A percentile compares a stretch with the other conserved stretches of the same genome.
Evolutionary conservation across 2,797 vertebrate genomes (phyloP).

Genomic region (Syngnathus acus): DNA sequence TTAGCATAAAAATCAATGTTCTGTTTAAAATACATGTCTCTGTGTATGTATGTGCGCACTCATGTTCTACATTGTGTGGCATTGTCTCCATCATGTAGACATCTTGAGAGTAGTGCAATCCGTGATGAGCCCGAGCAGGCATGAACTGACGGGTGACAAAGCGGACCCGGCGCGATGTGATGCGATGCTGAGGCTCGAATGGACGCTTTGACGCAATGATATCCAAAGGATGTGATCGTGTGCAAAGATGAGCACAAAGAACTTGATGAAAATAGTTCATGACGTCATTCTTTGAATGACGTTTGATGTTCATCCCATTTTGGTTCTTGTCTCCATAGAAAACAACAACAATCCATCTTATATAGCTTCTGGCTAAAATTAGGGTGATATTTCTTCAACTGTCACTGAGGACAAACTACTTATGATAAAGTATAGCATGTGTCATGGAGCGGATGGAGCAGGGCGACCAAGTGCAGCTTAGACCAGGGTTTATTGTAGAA

Average conservation of each 20-base stretch:
- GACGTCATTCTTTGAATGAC: constrained; percentile 27
- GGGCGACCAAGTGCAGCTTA: no score
- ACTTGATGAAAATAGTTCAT: constrained; percentile 50
- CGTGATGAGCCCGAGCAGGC: constrained; percentile 84
- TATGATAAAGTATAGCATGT: constrained; percentile 61
- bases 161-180: constrained; percentile 62
- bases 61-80: constrained; percentile 77
- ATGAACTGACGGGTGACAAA: constrained; percentile 77
- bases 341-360: neutral
- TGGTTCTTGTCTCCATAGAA: constrained; percentile 24
- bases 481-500: no score
- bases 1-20: neutral
- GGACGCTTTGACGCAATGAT: constrained; percentile 64
- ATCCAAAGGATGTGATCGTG: constrained; percentile 55
- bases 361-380: neutral
- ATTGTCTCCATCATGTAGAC: constrained; percentile 93
- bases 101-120: constrained; percentile 87
- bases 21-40: neutral
- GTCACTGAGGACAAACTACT: neutral
- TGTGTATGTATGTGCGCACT: constrained; percentile 41
- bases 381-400: neutral
- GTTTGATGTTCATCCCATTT: neutral
- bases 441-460: constrained; percentile 6
- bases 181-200: constrained; percentile 56
- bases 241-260: constrained; percentile 70